Evolutionary conservation across 2,797 vertebrate species (phyloP).

Genomic region (Karalla daura): DNA sequence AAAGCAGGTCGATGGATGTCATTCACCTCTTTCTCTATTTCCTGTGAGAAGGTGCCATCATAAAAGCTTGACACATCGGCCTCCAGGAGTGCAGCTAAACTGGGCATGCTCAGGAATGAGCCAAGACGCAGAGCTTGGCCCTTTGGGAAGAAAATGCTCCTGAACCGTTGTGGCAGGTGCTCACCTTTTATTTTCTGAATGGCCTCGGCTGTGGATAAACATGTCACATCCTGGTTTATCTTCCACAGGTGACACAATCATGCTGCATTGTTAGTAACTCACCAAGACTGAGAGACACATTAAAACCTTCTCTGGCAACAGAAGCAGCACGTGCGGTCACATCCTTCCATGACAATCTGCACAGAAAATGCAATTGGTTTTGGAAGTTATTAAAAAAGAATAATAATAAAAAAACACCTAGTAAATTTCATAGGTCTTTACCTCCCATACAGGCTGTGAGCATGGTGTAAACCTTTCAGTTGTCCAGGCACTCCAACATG

Average conservation of each 20-base stretch:
- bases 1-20: background rate
- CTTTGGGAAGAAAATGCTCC: constrained; percentile 80
- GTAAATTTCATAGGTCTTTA: constrained; percentile 64
- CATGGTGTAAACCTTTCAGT: constrained; percentile 86
- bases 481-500: constrained; percentile 90
- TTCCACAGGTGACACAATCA: background rate
- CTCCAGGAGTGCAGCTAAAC: constrained; percentile 83
- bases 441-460: constrained; percentile 89
- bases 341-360: constrained; percentile 87
- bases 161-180: constrained; percentile 81
- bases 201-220: constrained; percentile 80
- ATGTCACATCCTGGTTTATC: background rate
- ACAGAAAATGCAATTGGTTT: too few relatives aligned
- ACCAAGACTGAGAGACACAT: constrained; percentile 89
- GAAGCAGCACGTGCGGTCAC: constrained; percentile 81
- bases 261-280: constrained; percentile 53
- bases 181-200: constrained; percentile 80
- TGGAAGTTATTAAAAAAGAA: too few relatives aligned
- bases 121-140: constrained; percentile 82
- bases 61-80: constrained; percentile 85
- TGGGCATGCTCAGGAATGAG: constrained; percentile 76
- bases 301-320: constrained; percentile 88
- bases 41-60: constrained; percentile 84
- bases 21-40: constrained; percentile 87
- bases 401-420: too few relatives aligned